These are phyloP conservation scores for Cyphomyrmex costatus DNA, from an alignment of 1,140 invertebrate genomes.

Conservation along the genomic window DNA sequence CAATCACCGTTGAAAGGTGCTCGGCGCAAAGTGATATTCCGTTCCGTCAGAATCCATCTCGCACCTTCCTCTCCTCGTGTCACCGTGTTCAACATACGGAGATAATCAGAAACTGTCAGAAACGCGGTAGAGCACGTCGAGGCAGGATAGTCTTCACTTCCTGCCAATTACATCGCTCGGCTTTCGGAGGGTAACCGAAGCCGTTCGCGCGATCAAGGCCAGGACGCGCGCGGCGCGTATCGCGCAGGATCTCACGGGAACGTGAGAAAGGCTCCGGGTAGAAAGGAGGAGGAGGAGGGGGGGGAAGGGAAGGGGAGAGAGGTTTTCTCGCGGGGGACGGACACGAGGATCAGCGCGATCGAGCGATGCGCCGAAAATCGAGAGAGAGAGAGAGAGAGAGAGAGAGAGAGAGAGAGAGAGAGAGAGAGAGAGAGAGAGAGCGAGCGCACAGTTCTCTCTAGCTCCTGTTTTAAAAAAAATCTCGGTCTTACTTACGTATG, in stretches of 20 bases:
- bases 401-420: not conserved
- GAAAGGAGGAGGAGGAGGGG: not conserved
- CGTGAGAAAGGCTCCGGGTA: not conserved
- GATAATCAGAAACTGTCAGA: not conserved
- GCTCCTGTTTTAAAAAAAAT: not conserved
- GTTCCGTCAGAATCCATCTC: not conserved
- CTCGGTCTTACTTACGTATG: slow-evolving; percentile 35
- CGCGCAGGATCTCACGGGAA: slow-evolving; percentile 49
- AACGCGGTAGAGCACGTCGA: not conserved
- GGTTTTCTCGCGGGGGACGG: not conserved
- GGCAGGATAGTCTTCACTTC: not conserved
- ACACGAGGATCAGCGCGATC: slow-evolving; percentile 4
- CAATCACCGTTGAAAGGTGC: slow-evolving; percentile 11
- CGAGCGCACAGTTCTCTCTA: not conserved
- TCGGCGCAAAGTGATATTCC: not conserved
- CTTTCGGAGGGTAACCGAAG: slow-evolving; percentile 13
- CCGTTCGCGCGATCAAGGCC: slow-evolving; percentile 49
- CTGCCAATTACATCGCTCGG: slow-evolving; percentile 45
- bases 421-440: not conserved
- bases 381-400: not conserved
- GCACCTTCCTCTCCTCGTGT: not conserved
- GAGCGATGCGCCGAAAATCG: slow-evolving; percentile 6
- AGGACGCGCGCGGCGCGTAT: slow-evolving; percentile 24
- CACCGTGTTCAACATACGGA: not conserved
- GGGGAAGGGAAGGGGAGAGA: not conserved